Evolutionary conservation across 2,888 invertebrate genomes (phyloP), one percentile per base, ranked within the genome.

Genomic region (Pyrrhia umbra): DNA sequence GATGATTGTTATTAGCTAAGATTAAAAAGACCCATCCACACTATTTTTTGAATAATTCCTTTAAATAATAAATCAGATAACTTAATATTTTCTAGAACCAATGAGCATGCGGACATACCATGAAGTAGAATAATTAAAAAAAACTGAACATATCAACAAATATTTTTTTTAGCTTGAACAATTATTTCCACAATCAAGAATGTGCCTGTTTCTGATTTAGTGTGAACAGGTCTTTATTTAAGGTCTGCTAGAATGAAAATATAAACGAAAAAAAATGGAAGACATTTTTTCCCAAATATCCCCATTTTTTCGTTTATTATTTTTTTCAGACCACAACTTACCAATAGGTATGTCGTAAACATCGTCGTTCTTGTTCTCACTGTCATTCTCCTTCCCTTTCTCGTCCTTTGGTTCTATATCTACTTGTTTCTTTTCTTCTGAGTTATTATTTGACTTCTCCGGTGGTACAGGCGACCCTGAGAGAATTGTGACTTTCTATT

Each of bases 331-430:
- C 61, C 67, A 61, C 10, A 50, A 94, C 94, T 94, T 80, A 94
- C 94, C 94, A 65, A 93, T 91, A 2, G 94, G 94, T 84, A 95
- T 93, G 81, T 95, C 94, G 88, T 95, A 94, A 20, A 94, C 93
- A 57, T 94, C 94, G 55, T 94, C 94, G 61, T 75, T 85, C 83
- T 89, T 92, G 81, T 59, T 81, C 64, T 83, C 84, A 67, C 76
- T 88, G 68, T 87, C 86, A 81, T 88, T 90, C 63, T 85, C 73
- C 69, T 77, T 90, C 86, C 80, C 88, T 89, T 81, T 88, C 85
- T 80, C 83, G 74, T 84, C 88, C 83, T 87, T 88, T 78, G 83
- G 74, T 59, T 82, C 85, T 85, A 87, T 84, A 81, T 87, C 84
- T 82, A 86, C 81, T 69, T 87, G 81, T 86, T 81, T 87, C 78